Conservation (phyloP, 2,113 vertebrate genomes). For the Hipposideros armiger region DNA sequence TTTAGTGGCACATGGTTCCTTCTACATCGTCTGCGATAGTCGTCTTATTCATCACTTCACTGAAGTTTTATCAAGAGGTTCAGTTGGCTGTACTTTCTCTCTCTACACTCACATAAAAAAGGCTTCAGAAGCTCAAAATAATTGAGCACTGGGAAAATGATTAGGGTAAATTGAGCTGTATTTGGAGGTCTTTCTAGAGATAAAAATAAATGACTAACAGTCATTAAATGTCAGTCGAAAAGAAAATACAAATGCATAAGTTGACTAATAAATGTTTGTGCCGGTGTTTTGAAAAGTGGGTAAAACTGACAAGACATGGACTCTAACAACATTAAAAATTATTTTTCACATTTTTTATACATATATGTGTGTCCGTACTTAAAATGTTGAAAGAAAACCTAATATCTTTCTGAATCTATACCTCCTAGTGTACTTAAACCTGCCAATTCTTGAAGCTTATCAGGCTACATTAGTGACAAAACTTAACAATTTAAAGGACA, state of each 20-base stretch:
- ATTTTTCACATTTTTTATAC: background rate
- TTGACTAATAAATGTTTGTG: background rate
- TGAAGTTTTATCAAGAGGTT: constrained; percentile 39
- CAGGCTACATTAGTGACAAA: background rate
- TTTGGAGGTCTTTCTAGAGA: constrained; percentile 41
- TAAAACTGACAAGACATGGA: background rate
- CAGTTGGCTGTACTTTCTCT: constrained; percentile 64
- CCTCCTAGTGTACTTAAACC: background rate
- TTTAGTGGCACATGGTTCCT: background rate
- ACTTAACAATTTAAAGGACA: background rate
- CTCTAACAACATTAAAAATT: background rate
- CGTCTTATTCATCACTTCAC: constrained; percentile 5
- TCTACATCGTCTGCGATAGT: background rate
- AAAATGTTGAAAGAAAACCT: background rate
- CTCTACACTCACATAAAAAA: constrained; percentile 68
- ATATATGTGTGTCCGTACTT: background rate
- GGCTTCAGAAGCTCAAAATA: constrained; percentile 63
- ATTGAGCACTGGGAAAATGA: constrained; percentile 52
- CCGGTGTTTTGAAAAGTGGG: background rate
- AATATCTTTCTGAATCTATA: background rate
- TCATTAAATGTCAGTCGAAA: constrained; percentile 59
- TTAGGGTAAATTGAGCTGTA: constrained; percentile 44
- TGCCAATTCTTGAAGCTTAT: background rate
- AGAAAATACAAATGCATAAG: constrained; percentile 33
- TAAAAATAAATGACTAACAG: constrained; percentile 66